These are phyloP conservation scores for Drosophila kanekoi DNA, from an alignment of 2,888 invertebrate genomes.

Conservation along the genomic window DNA sequence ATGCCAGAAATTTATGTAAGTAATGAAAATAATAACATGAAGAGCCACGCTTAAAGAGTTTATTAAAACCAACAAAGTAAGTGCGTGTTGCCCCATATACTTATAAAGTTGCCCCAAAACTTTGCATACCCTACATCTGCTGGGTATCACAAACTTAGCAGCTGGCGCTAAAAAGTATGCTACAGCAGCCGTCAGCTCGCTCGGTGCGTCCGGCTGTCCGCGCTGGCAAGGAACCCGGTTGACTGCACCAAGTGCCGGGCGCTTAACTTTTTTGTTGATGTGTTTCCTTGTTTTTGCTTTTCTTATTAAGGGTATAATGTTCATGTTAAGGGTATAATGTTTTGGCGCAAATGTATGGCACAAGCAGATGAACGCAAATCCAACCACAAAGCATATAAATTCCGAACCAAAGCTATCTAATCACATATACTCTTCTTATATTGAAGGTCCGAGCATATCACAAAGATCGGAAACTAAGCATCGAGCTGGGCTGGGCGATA, in stretches of 20 bases:
- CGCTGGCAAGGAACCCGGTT: constrained; percentile 49
- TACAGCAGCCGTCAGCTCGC: constrained; percentile 26
- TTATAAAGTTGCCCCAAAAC: constrained; percentile 7
- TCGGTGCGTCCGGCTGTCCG: constrained; percentile 13
- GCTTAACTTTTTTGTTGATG: constrained; percentile 35
- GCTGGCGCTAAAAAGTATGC: constrained; percentile 61
- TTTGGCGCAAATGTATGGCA: no score
- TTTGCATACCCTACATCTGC: constrained; percentile 12
- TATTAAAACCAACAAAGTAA: background rate
- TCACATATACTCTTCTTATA: no score
- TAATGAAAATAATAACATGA: background rate
- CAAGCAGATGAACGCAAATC: no score
- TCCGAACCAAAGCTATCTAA: no score
- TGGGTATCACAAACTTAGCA: constrained; percentile 38
- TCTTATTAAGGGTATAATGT: no score
- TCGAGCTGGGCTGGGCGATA: no score
- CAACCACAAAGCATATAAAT: no score
- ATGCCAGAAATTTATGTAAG: background rate
- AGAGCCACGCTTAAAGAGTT: background rate
- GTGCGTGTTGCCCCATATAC: no score
- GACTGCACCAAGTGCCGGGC: constrained; percentile 62
- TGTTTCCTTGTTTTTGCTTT: constrained; percentile 17
- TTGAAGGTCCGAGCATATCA: no score
- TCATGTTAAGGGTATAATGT: no score
- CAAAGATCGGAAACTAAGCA: no score